Conservation (phyloP, 2,797 vertebrate genomes). For the Hephaestus fuliginosus region DNA sequence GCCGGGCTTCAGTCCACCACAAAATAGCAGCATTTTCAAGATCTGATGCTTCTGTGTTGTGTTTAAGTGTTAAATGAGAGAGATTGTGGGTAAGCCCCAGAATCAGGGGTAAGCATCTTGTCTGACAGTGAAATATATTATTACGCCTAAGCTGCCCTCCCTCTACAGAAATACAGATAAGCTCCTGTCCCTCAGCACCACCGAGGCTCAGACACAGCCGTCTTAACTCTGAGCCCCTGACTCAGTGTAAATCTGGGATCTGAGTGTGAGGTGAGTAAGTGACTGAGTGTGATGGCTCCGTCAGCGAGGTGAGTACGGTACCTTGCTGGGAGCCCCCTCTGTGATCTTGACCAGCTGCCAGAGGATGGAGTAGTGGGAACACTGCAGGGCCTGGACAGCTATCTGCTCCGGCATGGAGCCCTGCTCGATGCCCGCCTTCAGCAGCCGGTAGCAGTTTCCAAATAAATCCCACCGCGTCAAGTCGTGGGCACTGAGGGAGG, state of each 20-base stretch:
- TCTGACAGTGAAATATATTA: constrained; percentile 22
- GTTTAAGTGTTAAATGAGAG: constrained; percentile 33
- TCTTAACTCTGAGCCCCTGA: constrained; percentile 7
- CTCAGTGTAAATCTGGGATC: constrained; percentile 19
- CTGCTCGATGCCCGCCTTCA: constrained; percentile 98
- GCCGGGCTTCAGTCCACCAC: not conserved
- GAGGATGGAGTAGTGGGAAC: constrained; percentile 98
- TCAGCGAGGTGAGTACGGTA: constrained; percentile 57
- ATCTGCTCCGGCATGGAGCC: constrained; percentile 99
- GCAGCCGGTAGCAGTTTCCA: constrained; percentile 97
- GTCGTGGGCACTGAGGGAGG: constrained; percentile 91
- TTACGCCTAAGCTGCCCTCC: not conserved
- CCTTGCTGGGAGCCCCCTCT: constrained; percentile 97
- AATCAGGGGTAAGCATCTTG: not conserved
- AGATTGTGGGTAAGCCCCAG: constrained; percentile 9
- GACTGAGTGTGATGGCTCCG: not conserved
- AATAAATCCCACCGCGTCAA: constrained; percentile 99
- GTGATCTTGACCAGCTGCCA: constrained; percentile 99
- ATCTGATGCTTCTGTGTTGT: not conserved
- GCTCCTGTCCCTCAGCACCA: constrained; percentile 24
- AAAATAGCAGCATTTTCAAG: not conserved
- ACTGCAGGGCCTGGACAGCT: constrained; percentile 97
- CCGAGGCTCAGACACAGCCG: constrained; percentile 12
- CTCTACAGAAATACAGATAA: constrained; percentile 46
- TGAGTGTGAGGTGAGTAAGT: not conserved